phyloP scores from a whole-genome alignment of 2,113 vertebrate species.

The Bujurquina vittata region DNA sequence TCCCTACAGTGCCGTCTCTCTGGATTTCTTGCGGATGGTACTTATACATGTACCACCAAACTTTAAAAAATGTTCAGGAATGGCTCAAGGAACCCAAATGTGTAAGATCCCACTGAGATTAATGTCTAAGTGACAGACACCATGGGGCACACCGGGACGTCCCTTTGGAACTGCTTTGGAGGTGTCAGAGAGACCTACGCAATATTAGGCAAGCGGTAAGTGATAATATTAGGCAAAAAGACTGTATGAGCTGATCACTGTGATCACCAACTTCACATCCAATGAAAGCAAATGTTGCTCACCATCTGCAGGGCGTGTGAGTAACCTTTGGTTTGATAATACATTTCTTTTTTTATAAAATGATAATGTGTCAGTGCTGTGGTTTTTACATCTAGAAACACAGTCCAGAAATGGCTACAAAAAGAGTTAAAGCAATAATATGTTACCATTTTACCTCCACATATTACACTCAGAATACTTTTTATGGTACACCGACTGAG shows the following conservation, averaged over 20 bases:
- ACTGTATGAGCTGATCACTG: background rate
- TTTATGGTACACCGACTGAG: constrained; percentile 3
- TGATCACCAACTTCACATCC: background rate
- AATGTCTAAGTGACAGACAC: no score
- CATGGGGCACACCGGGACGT: no score
- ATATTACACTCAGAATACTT: constrained; percentile 2
- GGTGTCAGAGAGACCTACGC: background rate
- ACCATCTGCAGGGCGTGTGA: background rate
- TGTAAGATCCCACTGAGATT: no score
- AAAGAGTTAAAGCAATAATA: background rate
- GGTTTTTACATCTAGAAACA: background rate
- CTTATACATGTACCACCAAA: background rate
- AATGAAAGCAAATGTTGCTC: background rate
- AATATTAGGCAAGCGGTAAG: background rate
- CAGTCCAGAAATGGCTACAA: background rate
- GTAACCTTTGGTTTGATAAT: background rate
- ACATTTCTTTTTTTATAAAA: background rate
- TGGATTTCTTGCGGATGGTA: background rate
- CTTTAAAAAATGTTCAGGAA: background rate
- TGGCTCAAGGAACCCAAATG: background rate
- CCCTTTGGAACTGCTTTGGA: background rate
- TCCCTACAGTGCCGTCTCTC: background rate
- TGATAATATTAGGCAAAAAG: background rate
- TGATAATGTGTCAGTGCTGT: background rate
- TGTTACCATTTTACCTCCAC: background rate